Evolutionary conservation across 64 coral and sea anemone species (phyloP), one percentile per base, ranked within the genome.

Genomic region (Anthopleura sola): DNA sequence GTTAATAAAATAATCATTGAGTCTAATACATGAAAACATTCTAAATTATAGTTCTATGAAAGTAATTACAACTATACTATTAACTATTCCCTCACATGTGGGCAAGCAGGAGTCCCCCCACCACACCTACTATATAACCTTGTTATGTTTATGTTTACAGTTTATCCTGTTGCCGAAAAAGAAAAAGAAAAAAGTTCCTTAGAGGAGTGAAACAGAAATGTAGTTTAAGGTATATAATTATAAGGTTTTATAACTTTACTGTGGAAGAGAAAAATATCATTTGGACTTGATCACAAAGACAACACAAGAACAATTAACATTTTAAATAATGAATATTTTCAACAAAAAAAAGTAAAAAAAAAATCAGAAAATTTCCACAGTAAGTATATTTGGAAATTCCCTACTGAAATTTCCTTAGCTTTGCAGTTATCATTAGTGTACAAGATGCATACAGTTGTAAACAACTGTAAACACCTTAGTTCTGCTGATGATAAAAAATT

Each of bases 321-420:
- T 8, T 53, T 12, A 71, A 71, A 71, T 3, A 29, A n/a, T n/a
- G n/a, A n/a, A n/a, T n/a, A n/a, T n/a, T n/a, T n/a, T n/a, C n/a
- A n/a, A n/a, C n/a, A n/a, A n/a, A 9, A 66, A 24, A 0, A 21
- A n/a, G 26, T 11, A n/a, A 56, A 5, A 26, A 21, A n/a, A 62
- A 26, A 8, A 7, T 0, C 14, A 1, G 11, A 71, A n/a, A 32
- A 12, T 20, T 71, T 71, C 66, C 66, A 71, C 66, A 71, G 66
- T 71, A n/a, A 71, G 34, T 32, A 71, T 32, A 71, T 34, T 71
- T 71, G 66, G 13, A 71, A 71, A 71, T 71, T 71, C 34, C 66
- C 66, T 31, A 71, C 29, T 71, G 66, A 71, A 71, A 71, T 34
- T 71, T 71, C 29, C 66, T 16, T 31, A 71, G 31, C 26, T 32